Evolutionary conservation across 2,113 vertebrate genomes (phyloP).

Genomic region (Camelus bactrianus): DNA sequence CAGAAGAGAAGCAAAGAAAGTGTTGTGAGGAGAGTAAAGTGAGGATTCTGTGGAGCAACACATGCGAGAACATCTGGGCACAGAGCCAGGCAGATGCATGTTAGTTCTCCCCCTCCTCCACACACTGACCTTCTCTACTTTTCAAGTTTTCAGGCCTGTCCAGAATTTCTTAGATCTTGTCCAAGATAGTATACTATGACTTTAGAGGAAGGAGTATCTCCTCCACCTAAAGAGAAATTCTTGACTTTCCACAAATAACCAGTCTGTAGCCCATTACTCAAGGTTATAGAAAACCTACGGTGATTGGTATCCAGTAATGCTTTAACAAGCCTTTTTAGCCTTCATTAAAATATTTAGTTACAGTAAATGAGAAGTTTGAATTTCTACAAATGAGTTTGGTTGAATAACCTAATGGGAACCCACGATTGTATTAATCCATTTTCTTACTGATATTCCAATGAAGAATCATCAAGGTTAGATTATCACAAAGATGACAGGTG

Average conservation of each 20-base stretch:
- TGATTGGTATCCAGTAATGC: neutral
- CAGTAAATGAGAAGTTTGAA: neutral
- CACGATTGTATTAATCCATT: neutral
- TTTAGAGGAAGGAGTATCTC: neutral
- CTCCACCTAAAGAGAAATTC: neutral
- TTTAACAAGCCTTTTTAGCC: neutral
- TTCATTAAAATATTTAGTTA: neutral
- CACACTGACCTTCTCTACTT: neutral
- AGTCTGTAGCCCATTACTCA: neutral
- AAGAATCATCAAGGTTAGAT: neutral
- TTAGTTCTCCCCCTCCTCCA: neutral
- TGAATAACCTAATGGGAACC: neutral
- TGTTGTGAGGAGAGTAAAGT: too few species aligned
- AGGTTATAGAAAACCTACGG: neutral
- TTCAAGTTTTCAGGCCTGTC: neutral
- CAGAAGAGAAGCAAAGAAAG: neutral
- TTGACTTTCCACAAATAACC: neutral
- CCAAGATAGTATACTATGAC: neutral
- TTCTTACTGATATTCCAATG: neutral
- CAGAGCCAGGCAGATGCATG: neutral
- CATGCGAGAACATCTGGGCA: neutral
- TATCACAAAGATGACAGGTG: neutral
- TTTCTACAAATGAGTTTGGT: neutral
- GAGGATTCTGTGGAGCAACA: neutral
- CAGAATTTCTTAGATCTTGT: neutral